A percentile compares a stretch with the other conserved stretches of the same genome.
Conservation (phyloP, 2,797 vertebrate species). For the Glossophaga mutica region DNA sequence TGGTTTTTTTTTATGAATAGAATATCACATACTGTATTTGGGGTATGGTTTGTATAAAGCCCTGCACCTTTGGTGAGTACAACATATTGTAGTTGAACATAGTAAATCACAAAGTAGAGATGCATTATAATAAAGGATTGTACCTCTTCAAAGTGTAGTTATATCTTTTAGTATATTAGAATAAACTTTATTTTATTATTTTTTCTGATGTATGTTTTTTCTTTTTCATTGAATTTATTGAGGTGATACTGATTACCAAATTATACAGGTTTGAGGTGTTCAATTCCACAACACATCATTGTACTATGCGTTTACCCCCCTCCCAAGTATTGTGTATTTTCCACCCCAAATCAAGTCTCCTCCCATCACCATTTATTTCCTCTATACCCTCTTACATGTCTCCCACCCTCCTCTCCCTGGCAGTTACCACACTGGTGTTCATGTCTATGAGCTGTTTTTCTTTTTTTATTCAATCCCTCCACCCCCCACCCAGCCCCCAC, state of each 20-base stretch:
- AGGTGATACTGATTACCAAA: not conserved
- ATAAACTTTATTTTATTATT: not conserved
- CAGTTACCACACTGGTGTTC: not conserved
- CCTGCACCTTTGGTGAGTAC: not conserved
- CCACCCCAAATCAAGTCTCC: not conserved
- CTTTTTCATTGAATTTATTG: not conserved
- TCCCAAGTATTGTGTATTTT: not conserved
- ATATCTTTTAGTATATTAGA: not conserved
- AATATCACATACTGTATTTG: not conserved
- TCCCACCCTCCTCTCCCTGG: not conserved
- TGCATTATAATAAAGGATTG: not conserved
- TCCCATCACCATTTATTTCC: not conserved
- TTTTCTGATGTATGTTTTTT: not conserved
- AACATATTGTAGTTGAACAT: not conserved
- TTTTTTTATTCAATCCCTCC: not conserved
- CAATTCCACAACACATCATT: not conserved
- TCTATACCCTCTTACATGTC: not conserved
- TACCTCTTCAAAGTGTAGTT: not conserved
- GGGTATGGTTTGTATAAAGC: not conserved
- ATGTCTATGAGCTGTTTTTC: not conserved
- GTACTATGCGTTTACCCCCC: not conserved
- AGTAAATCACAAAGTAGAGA: not conserved
- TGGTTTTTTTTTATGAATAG: not conserved
- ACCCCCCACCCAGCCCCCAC: not conserved
- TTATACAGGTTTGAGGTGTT: not conserved